Evolutionary conservation across 2,888 invertebrate genomes (phyloP), one percentile per base, ranked within the genome.

Genomic region (Saturnia japonica): DNA sequence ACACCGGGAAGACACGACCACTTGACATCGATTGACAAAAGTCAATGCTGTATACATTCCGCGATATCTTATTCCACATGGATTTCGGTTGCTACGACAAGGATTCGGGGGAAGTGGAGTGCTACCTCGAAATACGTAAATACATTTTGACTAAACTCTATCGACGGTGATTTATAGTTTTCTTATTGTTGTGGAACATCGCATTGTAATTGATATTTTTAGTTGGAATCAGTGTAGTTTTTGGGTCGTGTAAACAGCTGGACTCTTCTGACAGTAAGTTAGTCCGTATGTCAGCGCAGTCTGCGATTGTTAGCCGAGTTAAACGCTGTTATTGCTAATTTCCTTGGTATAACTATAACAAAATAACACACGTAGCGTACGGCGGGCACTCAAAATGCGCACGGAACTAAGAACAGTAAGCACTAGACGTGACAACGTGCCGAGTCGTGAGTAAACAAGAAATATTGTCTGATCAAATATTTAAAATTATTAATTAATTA

Each of bases 61-160:
- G 82, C 82, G 79, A 77, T 78, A 74, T 80, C 76, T 80, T 79
- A 72, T 80, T 80, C 85, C 86, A 83, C 88, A 95, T 96, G 95
- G 95, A 95, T 92, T 95, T 95, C 89, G 95, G 95, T 85, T 95
- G 95, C 90, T 91, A 94, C 87, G 95, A 95, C 90, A 96, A 95
- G 85, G 95, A 95, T 81, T 96, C 96, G 73, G 96, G 96, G 79
- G 95, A 96, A 88, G 93, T 95, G 91, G 96, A 96, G 93, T 95
- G 95, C 91, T 96, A 95, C 94, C 90, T 96, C 83, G 96, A 96
- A 94, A 95, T 95, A 94, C 94, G 95, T 95, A 94, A 95, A 95
- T 94, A 91, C 85, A 84, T 88, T 90, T 90, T 88, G 79, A 85
- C 85, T 89, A 87, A 88, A 87, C 87, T 85, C 83, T 86, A 85